phyloP scores from a whole-genome alignment of 2,113 vertebrate genomes.

The Dryoscopus gambensis region DNA sequence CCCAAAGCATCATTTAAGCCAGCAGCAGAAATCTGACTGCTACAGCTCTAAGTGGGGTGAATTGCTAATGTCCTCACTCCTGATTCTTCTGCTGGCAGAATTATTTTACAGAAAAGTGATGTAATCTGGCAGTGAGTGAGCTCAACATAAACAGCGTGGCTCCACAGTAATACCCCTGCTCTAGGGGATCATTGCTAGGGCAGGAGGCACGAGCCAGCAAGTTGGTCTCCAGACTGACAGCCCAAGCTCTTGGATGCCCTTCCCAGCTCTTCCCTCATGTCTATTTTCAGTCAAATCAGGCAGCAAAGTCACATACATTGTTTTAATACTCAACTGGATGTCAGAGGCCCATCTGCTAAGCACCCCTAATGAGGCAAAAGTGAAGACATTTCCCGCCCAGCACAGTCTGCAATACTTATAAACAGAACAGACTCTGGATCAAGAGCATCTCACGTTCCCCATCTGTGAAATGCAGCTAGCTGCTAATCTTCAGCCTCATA shows the following conservation, averaged over 20 bases:
- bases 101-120: not conserved
- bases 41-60: not conserved
- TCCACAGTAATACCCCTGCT: not conserved
- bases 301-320: not conserved
- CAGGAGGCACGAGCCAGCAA: not conserved
- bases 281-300: not conserved
- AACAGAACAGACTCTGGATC: not conserved
- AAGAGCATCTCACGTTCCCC: not conserved
- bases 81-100: not conserved
- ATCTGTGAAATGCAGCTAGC: not conserved
- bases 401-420: not conserved
- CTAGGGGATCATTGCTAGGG: not conserved
- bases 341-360: not conserved
- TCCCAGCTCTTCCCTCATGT: not conserved
- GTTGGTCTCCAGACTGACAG: not conserved
- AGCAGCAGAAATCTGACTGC: not conserved
- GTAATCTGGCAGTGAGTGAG: not conserved
- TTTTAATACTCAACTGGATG: not conserved
- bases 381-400: not conserved
- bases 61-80: not conserved
- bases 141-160: not conserved
- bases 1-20: not conserved
- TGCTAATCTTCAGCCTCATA: not conserved
- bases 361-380: not conserved
- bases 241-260: not conserved